Percentiles rank a stretch among this genome's conserved stretches.
phyloP scores from a whole-genome alignment of 37 sponge, comb jelly and placozoan species.

The Ephydatia muelleri region DNA sequence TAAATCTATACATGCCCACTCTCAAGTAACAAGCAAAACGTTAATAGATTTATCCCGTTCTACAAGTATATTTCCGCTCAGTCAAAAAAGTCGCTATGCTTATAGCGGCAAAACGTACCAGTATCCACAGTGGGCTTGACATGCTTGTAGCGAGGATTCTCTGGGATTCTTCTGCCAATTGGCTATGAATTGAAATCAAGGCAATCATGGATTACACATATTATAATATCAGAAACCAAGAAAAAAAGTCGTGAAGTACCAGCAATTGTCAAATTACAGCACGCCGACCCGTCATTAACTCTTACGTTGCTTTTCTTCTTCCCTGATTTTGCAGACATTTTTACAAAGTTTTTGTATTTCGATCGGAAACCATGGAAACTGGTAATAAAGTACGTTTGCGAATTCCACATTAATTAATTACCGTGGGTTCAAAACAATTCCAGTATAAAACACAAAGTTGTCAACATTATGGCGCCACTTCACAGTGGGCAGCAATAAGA shows the following conservation, averaged over 20 bases:
- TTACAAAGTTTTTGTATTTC: not conserved
- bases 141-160: constrained; percentile 94
- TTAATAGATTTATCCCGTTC: not conserved
- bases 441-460: too few species aligned
- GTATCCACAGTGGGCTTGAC: constrained; percentile 83
- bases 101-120: constrained; percentile 43
- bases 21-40: not conserved
- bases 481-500: not conserved
- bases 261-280: not conserved
- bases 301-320: not conserved
- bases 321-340: not conserved
- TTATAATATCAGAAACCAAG: too few species aligned
- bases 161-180: constrained; percentile 84
- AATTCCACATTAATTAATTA: too few species aligned
- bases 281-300: too few species aligned
- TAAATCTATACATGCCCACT: not conserved
- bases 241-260: not conserved
- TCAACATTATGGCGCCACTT: not conserved
- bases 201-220: constrained; percentile 19
- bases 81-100: not conserved
- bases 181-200: constrained; percentile 22
- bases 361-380: not conserved
- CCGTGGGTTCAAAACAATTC: too few species aligned
- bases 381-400: too few species aligned
- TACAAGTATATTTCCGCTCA: not conserved